These are phyloP conservation scores for Columbina picui DNA, from an alignment of 2,113 vertebrate genomes.

Conservation along the genomic window DNA sequence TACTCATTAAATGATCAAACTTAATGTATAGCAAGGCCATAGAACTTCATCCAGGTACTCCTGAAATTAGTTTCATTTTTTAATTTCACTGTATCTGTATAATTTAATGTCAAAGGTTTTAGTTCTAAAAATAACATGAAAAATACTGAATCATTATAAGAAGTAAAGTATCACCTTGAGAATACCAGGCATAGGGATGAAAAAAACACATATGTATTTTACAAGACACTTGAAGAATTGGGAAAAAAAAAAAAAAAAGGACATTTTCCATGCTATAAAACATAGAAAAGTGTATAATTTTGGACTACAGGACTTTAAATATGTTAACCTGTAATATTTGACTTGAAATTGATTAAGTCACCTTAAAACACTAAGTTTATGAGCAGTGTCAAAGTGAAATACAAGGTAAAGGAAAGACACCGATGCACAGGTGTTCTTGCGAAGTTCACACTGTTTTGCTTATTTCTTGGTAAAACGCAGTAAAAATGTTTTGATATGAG, in stretches of 20 bases:
- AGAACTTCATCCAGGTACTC: not conserved
- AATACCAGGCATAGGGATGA: not conserved
- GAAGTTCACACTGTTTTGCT: not conserved
- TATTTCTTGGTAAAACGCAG: not conserved
- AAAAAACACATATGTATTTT: not conserved
- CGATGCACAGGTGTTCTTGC: not conserved
- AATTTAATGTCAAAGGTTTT: conserved; percentile 18
- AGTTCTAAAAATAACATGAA: conserved; percentile 38
- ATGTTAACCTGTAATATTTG: not conserved
- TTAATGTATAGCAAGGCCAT: not conserved
- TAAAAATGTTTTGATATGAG: not conserved
- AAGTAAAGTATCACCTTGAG: conserved; percentile 29
- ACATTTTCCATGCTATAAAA: not conserved
- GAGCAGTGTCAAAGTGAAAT: not conserved
- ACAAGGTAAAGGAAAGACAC: not conserved
- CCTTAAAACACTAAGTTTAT: not conserved
- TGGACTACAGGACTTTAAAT: not conserved
- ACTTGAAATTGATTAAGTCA: not conserved
- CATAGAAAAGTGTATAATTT: not conserved
- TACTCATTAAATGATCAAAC: not conserved
- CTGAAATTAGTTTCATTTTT: not conserved
- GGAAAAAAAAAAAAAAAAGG: not conserved
- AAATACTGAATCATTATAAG: conserved; percentile 18
- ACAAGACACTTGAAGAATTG: not conserved
- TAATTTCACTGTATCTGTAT: not conserved